Conservation (phyloP, 2,888 invertebrate species). For the Lamellibrachia satsuma region DNA sequence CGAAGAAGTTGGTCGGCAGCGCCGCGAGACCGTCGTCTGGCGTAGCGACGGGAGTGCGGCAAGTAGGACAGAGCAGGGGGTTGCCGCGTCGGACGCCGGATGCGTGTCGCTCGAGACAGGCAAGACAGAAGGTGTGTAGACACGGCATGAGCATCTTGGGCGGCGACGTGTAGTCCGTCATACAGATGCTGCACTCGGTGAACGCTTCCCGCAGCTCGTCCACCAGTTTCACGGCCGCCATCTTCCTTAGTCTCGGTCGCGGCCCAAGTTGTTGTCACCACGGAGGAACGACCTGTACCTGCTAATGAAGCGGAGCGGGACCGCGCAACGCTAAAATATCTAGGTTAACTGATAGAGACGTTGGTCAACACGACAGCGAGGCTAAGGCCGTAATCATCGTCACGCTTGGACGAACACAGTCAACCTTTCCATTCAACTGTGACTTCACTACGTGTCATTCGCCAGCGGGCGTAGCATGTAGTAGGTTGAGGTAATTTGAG, state of each 20-base stretch:
- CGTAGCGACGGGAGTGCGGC: not conserved
- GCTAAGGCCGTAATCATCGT: not conserved
- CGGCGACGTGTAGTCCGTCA: not conserved
- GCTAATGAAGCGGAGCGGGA: too few species aligned
- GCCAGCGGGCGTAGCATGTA: not conserved
- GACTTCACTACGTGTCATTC: not conserved
- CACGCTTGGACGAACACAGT: not conserved
- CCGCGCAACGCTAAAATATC: too few species aligned
- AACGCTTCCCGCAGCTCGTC: not conserved
- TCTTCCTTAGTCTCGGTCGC: not conserved
- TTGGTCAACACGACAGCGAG: too few species aligned
- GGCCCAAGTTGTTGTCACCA: not conserved
- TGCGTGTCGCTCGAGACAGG: not conserved
- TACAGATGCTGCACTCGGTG: constrained; percentile 4
- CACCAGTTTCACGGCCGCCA: not conserved
- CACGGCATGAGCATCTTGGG: constrained; percentile 12
- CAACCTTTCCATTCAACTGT: not conserved
- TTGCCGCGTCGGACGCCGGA: not conserved
- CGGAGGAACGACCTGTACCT: too few species aligned
- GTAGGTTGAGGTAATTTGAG: not conserved
- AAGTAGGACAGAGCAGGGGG: not conserved
- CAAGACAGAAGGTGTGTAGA: not conserved
- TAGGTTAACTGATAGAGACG: too few species aligned
- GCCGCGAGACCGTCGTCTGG: not conserved
- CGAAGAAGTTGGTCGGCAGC: not conserved